Evolutionary conservation across 2,888 invertebrate species (phyloP), one percentile per base, ranked within the genome.

Genomic region (Acleris literana): DNA sequence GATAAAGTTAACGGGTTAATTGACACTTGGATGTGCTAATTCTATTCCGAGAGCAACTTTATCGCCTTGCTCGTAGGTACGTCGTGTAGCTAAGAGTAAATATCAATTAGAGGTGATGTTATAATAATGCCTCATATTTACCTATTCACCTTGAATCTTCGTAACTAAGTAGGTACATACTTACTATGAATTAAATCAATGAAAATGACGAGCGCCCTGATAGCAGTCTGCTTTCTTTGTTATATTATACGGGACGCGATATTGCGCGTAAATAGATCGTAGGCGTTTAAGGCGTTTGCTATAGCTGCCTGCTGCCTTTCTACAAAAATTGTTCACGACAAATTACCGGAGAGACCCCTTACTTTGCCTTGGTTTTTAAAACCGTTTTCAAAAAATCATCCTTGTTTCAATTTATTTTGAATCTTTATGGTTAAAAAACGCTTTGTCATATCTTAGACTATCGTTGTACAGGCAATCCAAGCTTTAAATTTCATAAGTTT

Each of bases 21-120:
- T 48, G 48, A 46, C 46, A n/a, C 39, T 17, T 39, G 22, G 33
- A 58, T 22, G 57, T 59, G 60, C 54, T 60, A 64, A 64, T 64
- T 64, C 33, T 49, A 59, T 43, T 49, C 20, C 25, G 20, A 49
- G 48, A 48, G 54, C 48, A 55, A 59, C n/a, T 59, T 46, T 48
- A 55, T 49, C 20, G 39, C 46, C 5, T 46, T n/a, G 56, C 18
- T 51, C 25, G 20, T 48, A 29, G 17, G 17, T 25, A 51, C 54
- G 33, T 59, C 43, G 20, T 39, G 43, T 16, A 33, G 29, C 39
- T 17, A 11, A 22, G 39, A 54, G 49, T 55, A 20, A 25, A 46
- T 46, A 33, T 16, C n/a, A 52, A 52, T 25, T 25, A 16, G 25
- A 25, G 13, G 52, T 25, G 9, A 20, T 49, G 17, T 46, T 17